Conservation (phyloP, 2,797 vertebrate species). For the Huso huso region DNA sequence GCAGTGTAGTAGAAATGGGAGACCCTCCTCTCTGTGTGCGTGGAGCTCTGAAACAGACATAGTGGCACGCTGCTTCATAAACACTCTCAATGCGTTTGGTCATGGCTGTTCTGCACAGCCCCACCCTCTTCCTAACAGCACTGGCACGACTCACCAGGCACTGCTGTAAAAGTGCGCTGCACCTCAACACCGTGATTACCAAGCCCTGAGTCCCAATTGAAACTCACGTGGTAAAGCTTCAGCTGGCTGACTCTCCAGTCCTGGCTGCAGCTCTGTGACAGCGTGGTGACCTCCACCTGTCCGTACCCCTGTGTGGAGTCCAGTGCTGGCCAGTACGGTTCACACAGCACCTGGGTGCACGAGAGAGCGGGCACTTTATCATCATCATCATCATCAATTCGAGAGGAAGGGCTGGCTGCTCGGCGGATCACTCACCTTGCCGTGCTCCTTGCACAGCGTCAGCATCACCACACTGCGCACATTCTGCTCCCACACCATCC, state of each 20-base stretch:
- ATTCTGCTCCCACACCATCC: slow-evolving; percentile 82
- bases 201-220: neutral
- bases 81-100: neutral
- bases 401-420: slow-evolving; percentile 16
- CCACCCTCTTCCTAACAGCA: neutral
- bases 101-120: neutral
- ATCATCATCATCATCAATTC: neutral
- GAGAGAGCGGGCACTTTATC: neutral
- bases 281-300: slow-evolving; percentile 57
- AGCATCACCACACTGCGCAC: slow-evolving; percentile 73
- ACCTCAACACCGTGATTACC: neutral
- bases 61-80: neutral
- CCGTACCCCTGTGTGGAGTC: slow-evolving; percentile 51
- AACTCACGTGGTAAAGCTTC: slow-evolving; percentile 64
- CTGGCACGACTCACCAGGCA: slow-evolving; percentile 8
- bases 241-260: slow-evolving; percentile 68
- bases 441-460: slow-evolving; percentile 69
- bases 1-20: slow-evolving; percentile 70
- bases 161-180: neutral
- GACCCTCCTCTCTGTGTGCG: slow-evolving; percentile 37
- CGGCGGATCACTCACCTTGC: slow-evolving; percentile 44
- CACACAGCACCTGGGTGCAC: slow-evolving; percentile 67
- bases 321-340: slow-evolving; percentile 74
- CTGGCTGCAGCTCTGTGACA: slow-evolving; percentile 58
- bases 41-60: slow-evolving; percentile 41